Conservation (phyloP, 2,113 vertebrate species). For the Stercorarius parasiticus region DNA sequence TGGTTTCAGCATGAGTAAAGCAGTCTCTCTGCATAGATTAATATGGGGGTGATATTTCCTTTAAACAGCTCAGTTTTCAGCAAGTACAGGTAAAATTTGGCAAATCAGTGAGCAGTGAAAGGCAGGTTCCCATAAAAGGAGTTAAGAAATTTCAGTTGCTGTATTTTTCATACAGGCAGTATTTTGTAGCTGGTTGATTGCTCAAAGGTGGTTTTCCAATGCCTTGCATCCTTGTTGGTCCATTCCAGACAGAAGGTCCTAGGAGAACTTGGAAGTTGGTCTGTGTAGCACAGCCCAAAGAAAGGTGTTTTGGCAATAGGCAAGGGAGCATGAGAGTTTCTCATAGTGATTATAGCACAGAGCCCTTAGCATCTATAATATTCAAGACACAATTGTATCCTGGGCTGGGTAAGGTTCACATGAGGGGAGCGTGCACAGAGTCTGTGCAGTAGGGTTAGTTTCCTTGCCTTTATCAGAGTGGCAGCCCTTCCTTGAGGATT, state of each 20-base stretch:
- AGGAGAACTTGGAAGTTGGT: not conserved
- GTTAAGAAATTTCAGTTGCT: not conserved
- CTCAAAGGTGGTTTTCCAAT: not conserved
- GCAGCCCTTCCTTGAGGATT: not conserved
- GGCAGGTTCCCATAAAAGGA: not conserved
- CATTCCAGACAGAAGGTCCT: not conserved
- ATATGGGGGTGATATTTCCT: not conserved
- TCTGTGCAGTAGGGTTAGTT: not conserved
- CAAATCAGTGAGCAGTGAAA: not conserved
- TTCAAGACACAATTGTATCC: not conserved
- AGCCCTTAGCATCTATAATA: not conserved
- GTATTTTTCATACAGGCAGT: not conserved
- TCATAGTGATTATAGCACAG: not conserved
- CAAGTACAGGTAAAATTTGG: not conserved
- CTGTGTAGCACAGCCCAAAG: not conserved
- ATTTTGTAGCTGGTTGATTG: not conserved
- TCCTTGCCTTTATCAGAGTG: not conserved
- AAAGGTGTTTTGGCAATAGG: not conserved
- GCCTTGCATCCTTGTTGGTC: not conserved
- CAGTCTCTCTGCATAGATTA: not conserved
- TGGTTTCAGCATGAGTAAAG: not conserved
- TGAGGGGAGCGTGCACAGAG: not conserved
- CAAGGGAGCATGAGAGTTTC: accelerated
- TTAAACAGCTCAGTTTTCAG: not conserved
- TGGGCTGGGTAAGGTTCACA: accelerated